Percentiles rank a stretch among this genome's conserved stretches.
Conservation (phyloP, 1,140 invertebrate species). For the Trichogramma pretiosum region DNA sequence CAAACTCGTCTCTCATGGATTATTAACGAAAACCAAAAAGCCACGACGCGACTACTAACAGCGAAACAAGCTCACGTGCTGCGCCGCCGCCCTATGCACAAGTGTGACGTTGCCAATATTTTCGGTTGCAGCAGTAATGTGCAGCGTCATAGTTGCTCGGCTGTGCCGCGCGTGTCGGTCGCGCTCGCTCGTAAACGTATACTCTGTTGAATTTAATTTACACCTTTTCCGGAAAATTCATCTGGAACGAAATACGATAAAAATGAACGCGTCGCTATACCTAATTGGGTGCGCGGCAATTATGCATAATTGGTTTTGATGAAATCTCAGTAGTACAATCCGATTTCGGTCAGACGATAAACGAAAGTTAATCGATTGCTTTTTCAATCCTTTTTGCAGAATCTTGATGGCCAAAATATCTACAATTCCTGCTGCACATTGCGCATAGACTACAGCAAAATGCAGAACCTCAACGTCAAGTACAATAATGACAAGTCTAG, state of each 20-base stretch:
- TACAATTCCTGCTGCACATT: slow-evolving; percentile 99
- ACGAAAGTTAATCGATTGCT: not conserved
- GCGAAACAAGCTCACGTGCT: not conserved
- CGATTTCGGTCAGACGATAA: slow-evolving; percentile 8
- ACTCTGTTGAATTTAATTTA: slow-evolving; percentile 16
- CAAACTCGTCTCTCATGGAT: slow-evolving; percentile 23
- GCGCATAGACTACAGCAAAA: slow-evolving; percentile 97
- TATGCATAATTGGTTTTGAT: too few species aligned
- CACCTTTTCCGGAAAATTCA: not conserved
- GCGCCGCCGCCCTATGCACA: not conserved
- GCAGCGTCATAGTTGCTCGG: slow-evolving; percentile 6
- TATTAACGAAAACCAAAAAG: slow-evolving; percentile 36
- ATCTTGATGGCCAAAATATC: slow-evolving; percentile 95
- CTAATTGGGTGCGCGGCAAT: not conserved
- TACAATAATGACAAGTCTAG: slow-evolving; percentile 99
- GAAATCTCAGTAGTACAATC: slow-evolving; percentile 3
- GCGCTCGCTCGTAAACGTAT: slow-evolving; percentile 12
- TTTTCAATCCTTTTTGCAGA: slow-evolving; percentile 47
- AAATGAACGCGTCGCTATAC: not conserved
- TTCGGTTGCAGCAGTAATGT: not conserved
- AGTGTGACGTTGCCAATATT: not conserved
- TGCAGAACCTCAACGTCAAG: slow-evolving; percentile 95
- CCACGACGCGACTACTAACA: slow-evolving; percentile 12
- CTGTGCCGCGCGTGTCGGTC: not conserved
- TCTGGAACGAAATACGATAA: not conserved